These are phyloP conservation scores for Drosophila greeni DNA, from an alignment of 2,888 invertebrate species.

Conservation along the genomic window DNA sequence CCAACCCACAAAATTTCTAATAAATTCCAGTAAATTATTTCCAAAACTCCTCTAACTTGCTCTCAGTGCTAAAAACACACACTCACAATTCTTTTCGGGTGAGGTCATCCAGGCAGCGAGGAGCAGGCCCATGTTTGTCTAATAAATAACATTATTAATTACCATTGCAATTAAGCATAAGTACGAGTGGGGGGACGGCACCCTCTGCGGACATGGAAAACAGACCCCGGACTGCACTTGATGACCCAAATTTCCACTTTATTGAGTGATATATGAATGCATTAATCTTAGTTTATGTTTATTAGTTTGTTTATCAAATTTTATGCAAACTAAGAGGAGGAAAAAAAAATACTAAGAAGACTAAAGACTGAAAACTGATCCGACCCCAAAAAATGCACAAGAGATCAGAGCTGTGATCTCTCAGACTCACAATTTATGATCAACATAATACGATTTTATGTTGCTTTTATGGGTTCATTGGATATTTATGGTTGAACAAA, in stretches of 20 bases:
- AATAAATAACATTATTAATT: slow-evolving; percentile 75
- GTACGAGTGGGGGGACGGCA: slow-evolving; percentile 50
- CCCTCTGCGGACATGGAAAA: slow-evolving; percentile 24
- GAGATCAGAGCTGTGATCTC: slow-evolving; percentile 32
- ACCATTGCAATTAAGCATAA: slow-evolving; percentile 75
- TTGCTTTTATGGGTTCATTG: slow-evolving; percentile 29
- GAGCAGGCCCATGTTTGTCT: slow-evolving; percentile 51
- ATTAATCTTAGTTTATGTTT: slow-evolving; percentile 73
- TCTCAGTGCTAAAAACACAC: slow-evolving; percentile 34
- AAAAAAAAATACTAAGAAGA: slow-evolving; percentile 19
- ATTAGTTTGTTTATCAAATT: slow-evolving; percentile 54
- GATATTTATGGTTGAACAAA: slow-evolving; percentile 30
- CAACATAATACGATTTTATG: slow-evolving; percentile 50
- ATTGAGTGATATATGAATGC: slow-evolving; percentile 72
- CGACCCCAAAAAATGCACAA: slow-evolving; percentile 19
- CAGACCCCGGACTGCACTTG: slow-evolving; percentile 54
- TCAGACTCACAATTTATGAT: slow-evolving; percentile 27
- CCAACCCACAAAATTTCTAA: background rate
- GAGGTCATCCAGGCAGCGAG: slow-evolving; percentile 69
- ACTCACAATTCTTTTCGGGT: slow-evolving; percentile 54
- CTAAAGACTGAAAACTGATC: slow-evolving; percentile 23
- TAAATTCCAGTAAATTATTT: background rate
- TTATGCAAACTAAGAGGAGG: slow-evolving; percentile 46
- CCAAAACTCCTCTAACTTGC: background rate
- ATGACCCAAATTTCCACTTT: slow-evolving; percentile 65